A percentile compares a stretch with the other conserved stretches of the same genome.
phyloP scores from a whole-genome alignment of 2,113 vertebrate genomes.

The Actenoides hombroni region DNA sequence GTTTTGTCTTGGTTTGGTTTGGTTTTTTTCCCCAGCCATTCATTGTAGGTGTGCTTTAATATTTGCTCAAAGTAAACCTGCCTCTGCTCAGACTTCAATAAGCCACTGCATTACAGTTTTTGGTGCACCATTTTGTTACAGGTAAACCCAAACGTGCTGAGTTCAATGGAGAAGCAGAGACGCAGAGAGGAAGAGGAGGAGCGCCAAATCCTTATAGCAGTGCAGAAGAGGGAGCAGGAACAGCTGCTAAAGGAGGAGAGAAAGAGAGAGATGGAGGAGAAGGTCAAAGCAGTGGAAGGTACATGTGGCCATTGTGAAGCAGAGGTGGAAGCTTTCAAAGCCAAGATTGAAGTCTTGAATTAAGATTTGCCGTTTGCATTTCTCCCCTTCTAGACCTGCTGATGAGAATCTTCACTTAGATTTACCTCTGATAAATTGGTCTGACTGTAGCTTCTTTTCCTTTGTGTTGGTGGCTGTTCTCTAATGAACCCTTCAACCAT shows the following conservation, averaged over 20 bases:
- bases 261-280: constrained; percentile 88
- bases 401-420: background rate
- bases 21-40: background rate
- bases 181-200: constrained; percentile 90
- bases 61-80: background rate
- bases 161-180: constrained; percentile 81
- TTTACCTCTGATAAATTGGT: background rate
- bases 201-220: constrained; percentile 87
- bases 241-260: constrained; percentile 88
- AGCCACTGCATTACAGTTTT: background rate
- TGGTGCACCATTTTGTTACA: background rate
- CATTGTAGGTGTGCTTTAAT: background rate
- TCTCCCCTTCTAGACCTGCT: background rate
- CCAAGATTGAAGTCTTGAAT: background rate
- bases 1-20: too few species aligned
- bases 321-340: background rate
- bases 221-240: constrained; percentile 92
- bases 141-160: constrained; percentile 73
- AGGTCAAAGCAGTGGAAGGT: constrained; percentile 95
- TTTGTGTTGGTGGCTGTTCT: background rate
- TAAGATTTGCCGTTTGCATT: background rate
- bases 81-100: background rate
- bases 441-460: background rate
- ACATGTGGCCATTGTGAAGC: background rate
- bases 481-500: background rate